Base-by-base conservation (phyloP, 2,113 vertebrate genomes). In the Rhinichthys klamathensis region DNA sequence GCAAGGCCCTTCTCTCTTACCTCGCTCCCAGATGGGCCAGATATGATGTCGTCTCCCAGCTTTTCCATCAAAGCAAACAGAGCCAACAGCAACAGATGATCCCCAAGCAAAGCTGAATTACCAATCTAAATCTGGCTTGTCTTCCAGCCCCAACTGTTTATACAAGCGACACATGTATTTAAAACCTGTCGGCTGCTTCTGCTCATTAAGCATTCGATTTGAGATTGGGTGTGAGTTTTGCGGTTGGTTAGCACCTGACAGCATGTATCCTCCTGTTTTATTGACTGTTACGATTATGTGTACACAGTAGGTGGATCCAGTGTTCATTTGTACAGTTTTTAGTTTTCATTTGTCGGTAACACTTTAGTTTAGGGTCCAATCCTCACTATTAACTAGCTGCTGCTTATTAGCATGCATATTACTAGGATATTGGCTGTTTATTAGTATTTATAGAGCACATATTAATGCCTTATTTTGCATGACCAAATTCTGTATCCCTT, bases 21-120 rank as follows among this genome's bases (percentile, higher is more conserved):
- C 41, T 77, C 18, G 4, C 56, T 73, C 41, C 38, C 76, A 83
- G 72, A 82, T 80, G 78, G 49, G 70, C 44, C 69, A 76, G 61
- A 75, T 75, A 51, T 60, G 58, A 65, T 4, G 41, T 81, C 63
- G 27, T 30, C 76, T 78, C 35, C 27, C 13, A 76, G 63, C 44
- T 70, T 41, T 80, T 56, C 23, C 46, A 83, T 60, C 63, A 72
- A 58, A 61, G 73, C 56, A 84, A 56, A 51, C 73, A 6, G 65
- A 76, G 80, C 88, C 80, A 81, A 80, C 38, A 60, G 86, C 74
- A 87, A 77, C 88, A 87, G 74, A 79, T 54, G 83, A 88, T 87
- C 78, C 90, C 89, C 60, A 41, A 88, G 76, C 72, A 81, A 78
- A 63, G 18, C 70, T 76, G 85, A 85, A 85, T 87, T 86, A 86